Evolutionary conservation across 2,113 vertebrate genomes (phyloP).

Genomic region (Carassius gibelio): DNA sequence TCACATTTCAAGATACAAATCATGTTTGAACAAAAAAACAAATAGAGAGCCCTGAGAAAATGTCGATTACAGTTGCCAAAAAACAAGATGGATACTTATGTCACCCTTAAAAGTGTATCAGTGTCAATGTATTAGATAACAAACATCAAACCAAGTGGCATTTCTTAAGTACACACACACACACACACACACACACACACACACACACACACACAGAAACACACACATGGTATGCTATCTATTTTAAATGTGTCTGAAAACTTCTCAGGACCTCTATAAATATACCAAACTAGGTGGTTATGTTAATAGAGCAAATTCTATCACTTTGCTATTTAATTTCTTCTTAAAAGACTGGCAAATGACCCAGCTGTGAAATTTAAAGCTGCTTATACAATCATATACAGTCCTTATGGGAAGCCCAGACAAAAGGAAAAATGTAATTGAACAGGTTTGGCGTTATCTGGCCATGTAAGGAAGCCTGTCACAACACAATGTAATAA

Average conservation of each 20-base stretch:
- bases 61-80: neutral
- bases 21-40: neutral
- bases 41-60: neutral
- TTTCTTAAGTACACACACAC: no score
- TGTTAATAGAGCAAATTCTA: neutral
- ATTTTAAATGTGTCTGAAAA: no score
- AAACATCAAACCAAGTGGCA: neutral
- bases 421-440: neutral
- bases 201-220: no score
- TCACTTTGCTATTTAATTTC: neutral
- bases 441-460: constrained; percentile 12
- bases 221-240: no score
- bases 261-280: neutral
- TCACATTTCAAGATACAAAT: neutral
- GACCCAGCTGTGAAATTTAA: neutral
- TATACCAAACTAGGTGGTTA: neutral
- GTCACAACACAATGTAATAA: neutral
- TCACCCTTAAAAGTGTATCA: neutral
- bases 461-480: neutral
- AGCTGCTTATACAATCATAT: neutral
- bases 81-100: neutral
- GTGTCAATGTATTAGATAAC: neutral
- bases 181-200: no score
- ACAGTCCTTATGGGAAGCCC: neutral
- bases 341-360: neutral